These are phyloP conservation scores for Dreissena polymorpha DNA, from an alignment of 1,140 invertebrate genomes.

Conservation along the genomic window DNA sequence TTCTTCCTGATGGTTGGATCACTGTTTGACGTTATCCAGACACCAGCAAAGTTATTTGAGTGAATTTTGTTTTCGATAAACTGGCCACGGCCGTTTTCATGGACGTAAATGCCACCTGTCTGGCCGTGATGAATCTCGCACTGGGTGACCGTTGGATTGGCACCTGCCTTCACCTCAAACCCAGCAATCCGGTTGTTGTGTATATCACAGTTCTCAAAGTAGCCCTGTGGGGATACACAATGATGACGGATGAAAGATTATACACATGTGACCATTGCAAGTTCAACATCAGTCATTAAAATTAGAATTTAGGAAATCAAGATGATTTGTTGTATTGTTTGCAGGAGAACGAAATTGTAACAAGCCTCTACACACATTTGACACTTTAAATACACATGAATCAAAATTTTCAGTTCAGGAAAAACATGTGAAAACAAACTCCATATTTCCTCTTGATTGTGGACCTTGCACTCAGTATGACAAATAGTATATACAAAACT, in stretches of 20 bases:
- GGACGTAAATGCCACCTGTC: conserved; percentile 99
- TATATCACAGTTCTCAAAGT: conserved; percentile 99
- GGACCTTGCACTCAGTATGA: too few species aligned
- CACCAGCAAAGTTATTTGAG: conserved; percentile 93
- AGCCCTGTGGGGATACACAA: conserved; percentile 85
- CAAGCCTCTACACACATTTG: too few species aligned
- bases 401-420: too few species aligned
- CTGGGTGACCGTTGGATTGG: conserved; percentile 98
- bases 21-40: conserved; percentile 99
- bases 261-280: too few species aligned
- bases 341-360: neutral
- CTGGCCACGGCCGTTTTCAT: conserved; percentile 97
- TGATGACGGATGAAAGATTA: too few species aligned
- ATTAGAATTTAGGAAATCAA: neutral
- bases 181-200: conserved; percentile 99
- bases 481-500: too few species aligned
- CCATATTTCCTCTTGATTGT: too few species aligned
- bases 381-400: too few species aligned
- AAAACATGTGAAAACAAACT: too few species aligned
- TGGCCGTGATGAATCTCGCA: conserved; percentile 99
- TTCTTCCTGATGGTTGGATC: conserved; percentile 99
- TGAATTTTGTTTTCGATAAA: conserved; percentile 99
- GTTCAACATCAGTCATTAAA: too few species aligned
- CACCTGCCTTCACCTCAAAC: conserved; percentile 99
- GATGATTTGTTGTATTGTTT: neutral